Base-by-base conservation (phyloP, 2,113 vertebrate species). In the Recurvirostra avosetta region DNA sequence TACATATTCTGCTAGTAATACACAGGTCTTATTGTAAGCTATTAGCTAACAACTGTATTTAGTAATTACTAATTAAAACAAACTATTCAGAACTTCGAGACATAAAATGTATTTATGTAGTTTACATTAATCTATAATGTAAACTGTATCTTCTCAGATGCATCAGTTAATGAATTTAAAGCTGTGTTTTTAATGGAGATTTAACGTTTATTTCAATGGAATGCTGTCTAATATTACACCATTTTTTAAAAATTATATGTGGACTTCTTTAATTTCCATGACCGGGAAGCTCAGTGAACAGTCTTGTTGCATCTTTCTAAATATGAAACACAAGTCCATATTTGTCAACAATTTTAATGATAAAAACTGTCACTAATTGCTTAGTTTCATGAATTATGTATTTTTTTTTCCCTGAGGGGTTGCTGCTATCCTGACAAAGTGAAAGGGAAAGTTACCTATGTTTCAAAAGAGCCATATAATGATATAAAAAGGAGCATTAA, bases 291-390 rank as follows among this genome's bases (percentile, higher is more conserved):
- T 93, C 53, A 26, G 15, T 36, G 17, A 91, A 80, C 22, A 25
- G 16, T 36, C 58, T 67, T 41, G 18, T 21, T 53, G 40, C 15
- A 22, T 17, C 34, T 47, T 76, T 47, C 43, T 63, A 89, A 79
- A 86, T 52, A 52, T 0, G 1, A 90, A 88, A 45, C 16, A 65
- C 13, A 73, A 52, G 8, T 58, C 23, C 5, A 0, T 29, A 36
- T 75, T 86, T 68, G 52, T 70, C 40, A 95, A 20, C 8, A 68
- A 21, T 68, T 80, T 68, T 61, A 68, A 65, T 72, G 38, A 36
- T 72, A 20, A 11, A 19, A 75, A 58, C 43, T 45, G 67, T 52
- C 49, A 59, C 32, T 67, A 74, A 78, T 22, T 88, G 17, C 27
- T 71, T 27, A 45, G 36, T 79, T 63, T 50, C 17, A 61, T 18